These are phyloP conservation scores for Caretta caretta DNA, from an alignment of 2,113 vertebrate species.

Conservation along the genomic window DNA sequence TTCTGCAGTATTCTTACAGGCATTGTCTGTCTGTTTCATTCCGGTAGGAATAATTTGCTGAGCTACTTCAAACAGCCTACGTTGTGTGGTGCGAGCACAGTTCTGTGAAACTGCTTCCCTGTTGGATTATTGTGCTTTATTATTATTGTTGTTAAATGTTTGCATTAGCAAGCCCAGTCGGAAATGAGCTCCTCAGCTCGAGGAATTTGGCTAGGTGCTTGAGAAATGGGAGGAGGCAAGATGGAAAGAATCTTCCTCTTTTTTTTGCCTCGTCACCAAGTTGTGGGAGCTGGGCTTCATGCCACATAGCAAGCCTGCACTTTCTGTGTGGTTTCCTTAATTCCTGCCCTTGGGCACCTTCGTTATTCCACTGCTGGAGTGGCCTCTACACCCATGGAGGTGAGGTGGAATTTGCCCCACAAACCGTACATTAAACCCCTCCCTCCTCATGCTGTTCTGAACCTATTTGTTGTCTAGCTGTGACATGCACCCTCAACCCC, in stretches of 20 bases:
- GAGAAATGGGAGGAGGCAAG: background rate
- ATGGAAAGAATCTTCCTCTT: background rate
- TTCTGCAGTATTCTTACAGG: background rate
- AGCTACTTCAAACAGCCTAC: background rate
- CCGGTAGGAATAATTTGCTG: background rate
- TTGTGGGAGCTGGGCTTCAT: background rate
- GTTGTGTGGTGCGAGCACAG: rapidly evolving
- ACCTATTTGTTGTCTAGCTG: background rate
- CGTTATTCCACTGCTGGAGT: background rate
- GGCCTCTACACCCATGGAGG: background rate
- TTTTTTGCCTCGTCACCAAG: background rate
- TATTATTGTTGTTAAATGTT: background rate
- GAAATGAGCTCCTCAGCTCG: background rate
- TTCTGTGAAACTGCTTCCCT: background rate
- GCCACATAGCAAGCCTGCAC: background rate
- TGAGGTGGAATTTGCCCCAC: rapidly evolving
- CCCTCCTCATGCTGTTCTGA: background rate
- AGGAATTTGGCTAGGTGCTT: background rate
- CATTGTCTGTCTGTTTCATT: background rate
- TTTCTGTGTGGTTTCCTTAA: background rate
- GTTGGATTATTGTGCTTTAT: background rate
- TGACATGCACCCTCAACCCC: background rate
- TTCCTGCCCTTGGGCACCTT: background rate
- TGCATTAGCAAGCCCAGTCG: conserved; percentile 5
- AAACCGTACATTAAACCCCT: background rate